Conservation (phyloP, 2,797 vertebrate genomes). For the Dromococcyx pavoninus region DNA sequence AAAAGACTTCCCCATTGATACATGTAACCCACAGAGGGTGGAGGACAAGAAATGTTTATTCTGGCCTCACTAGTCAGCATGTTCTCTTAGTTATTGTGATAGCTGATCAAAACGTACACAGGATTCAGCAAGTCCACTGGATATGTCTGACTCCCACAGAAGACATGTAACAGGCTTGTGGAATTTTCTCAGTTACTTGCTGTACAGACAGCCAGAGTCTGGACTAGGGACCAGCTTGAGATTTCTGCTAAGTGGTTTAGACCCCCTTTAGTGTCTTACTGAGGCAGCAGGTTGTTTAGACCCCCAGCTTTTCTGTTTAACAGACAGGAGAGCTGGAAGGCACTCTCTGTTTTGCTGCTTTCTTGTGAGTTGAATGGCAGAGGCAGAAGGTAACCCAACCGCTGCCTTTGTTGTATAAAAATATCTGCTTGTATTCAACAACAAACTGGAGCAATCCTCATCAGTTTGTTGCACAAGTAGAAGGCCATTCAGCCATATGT, state of each 20-base stretch:
- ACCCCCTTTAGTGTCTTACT: background rate
- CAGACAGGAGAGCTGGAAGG: background rate
- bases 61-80: background rate
- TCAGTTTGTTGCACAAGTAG: background rate
- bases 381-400: background rate
- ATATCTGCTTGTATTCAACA: background rate
- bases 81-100: background rate
- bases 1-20: background rate
- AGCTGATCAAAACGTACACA: background rate
- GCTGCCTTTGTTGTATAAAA: background rate
- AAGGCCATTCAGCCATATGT: background rate
- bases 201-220: background rate
- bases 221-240: slow-evolving; percentile 3
- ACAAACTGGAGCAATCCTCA: background rate
- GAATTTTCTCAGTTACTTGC: slow-evolving; percentile 5
- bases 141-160: background rate
- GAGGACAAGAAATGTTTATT: background rate
- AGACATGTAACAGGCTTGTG: background rate
- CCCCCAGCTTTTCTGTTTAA: background rate
- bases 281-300: background rate
- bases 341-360: background rate
- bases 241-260: slow-evolving; percentile 38
- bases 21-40: accelerated
- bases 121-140: background rate
- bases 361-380: background rate